Conservation (phyloP, 2,888 invertebrate genomes). For the Temnothorax ravouxi region DNA sequence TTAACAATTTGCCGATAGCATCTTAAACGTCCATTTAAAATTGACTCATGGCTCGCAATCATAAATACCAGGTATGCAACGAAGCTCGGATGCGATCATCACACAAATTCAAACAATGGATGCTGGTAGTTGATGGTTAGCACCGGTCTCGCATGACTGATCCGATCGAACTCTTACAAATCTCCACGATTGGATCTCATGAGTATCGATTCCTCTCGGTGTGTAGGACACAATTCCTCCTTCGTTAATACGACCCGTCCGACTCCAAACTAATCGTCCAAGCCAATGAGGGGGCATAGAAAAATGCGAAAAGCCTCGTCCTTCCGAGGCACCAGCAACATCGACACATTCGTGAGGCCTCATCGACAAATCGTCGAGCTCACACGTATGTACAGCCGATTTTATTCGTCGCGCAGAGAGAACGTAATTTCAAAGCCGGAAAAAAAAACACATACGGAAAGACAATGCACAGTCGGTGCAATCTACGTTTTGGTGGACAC, state of each 20-base stretch:
- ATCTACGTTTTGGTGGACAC: neutral
- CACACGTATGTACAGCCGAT: neutral
- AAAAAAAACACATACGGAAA: constrained; percentile 10
- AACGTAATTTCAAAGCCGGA: neutral
- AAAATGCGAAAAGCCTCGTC: neutral
- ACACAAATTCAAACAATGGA: constrained; percentile 47
- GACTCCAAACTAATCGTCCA: constrained; percentile 13
- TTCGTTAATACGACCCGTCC: constrained; percentile 18
- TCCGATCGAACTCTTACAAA: constrained; percentile 41
- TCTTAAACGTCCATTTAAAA: constrained; percentile 23
- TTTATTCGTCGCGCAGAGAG: neutral
- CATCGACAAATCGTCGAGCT: neutral
- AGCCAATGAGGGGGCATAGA: neutral
- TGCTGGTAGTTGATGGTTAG: constrained; percentile 46
- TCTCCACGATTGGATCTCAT: constrained; percentile 35
- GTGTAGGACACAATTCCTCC: constrained; percentile 14
- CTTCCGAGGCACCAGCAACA: too few species aligned
- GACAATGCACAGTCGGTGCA: neutral
- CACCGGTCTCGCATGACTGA: constrained; percentile 48
- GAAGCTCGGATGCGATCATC: constrained; percentile 42
- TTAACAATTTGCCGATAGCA: constrained; percentile 8
- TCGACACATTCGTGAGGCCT: neutral
- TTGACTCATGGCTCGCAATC: constrained; percentile 27
- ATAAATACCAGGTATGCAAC: constrained; percentile 38
- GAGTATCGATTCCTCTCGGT: constrained; percentile 13